These are phyloP conservation scores for Pelvicachromis taeniatus DNA, from an alignment of 2,113 vertebrate genomes.

Conservation along the genomic window DNA sequence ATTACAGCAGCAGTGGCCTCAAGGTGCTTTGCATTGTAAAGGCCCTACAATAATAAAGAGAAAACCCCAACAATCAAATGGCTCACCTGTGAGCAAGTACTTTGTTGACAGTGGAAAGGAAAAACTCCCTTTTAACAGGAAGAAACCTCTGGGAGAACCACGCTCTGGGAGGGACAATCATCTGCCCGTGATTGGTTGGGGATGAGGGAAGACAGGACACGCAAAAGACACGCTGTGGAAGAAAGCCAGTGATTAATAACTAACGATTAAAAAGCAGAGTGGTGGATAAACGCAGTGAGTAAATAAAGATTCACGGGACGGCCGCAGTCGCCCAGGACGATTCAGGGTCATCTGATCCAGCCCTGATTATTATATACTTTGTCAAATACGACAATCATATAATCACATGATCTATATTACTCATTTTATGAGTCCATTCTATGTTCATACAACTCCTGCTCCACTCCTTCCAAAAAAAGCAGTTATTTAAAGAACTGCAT, in stretches of 20 bases:
- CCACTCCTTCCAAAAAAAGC: background rate
- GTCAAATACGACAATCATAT: background rate
- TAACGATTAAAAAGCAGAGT: background rate
- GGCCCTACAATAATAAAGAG: background rate
- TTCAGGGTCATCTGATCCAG: background rate
- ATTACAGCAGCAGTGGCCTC: background rate
- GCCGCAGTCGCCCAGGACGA: background rate
- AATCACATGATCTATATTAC: background rate
- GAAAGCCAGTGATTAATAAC: background rate
- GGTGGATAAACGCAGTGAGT: background rate
- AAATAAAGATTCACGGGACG: background rate
- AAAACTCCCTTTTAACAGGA: background rate
- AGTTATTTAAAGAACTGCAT: background rate
- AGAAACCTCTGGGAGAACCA: background rate
- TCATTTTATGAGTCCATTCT: rapidly evolving
- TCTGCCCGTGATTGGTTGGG: background rate
- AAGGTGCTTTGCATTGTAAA: background rate
- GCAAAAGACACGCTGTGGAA: background rate
- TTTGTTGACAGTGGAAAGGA: background rate
- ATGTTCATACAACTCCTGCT: rapidly evolving
- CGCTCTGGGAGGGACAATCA: background rate
- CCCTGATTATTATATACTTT: background rate
- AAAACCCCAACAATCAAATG: background rate
- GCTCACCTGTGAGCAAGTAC: background rate
- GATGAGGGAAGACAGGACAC: background rate